These are phyloP conservation scores for Channa argus DNA, from an alignment of 2,113 vertebrate genomes.

Conservation along the genomic window DNA sequence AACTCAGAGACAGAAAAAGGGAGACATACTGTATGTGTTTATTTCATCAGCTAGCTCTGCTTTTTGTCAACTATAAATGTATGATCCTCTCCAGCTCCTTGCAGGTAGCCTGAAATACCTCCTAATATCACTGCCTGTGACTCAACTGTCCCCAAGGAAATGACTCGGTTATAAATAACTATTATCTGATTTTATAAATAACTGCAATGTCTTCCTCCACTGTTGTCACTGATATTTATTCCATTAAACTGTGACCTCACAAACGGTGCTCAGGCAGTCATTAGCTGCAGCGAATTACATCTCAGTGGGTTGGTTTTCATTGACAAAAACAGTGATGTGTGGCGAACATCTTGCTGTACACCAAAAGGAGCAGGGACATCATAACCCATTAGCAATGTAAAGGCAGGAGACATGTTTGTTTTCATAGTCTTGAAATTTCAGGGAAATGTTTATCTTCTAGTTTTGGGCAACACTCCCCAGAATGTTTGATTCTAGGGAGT, in stretches of 20 bases:
- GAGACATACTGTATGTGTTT: slow-evolving; percentile 58
- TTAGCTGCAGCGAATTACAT: slow-evolving; percentile 38
- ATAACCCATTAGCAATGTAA: slow-evolving; percentile 23
- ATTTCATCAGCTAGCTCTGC: slow-evolving; percentile 58
- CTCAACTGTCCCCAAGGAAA: slow-evolving; percentile 77
- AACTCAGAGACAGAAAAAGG: slow-evolving; percentile 31
- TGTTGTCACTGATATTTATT: slow-evolving; percentile 70
- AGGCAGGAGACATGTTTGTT: slow-evolving; percentile 29
- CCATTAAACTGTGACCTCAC: slow-evolving; percentile 65
- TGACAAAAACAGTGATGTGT: slow-evolving; percentile 44
- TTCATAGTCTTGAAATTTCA: slow-evolving; percentile 20
- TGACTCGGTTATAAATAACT: slow-evolving; percentile 75
- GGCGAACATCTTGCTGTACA: slow-evolving; percentile 6
- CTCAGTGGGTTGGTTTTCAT: slow-evolving; percentile 51
- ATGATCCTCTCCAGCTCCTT: slow-evolving; percentile 25
- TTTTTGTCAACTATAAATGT: slow-evolving; percentile 44
- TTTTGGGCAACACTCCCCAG: not conserved
- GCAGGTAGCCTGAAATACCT: slow-evolving; percentile 63
- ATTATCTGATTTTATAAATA: slow-evolving; percentile 79
- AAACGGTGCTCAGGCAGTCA: slow-evolving; percentile 53
- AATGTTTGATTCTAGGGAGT: too few relatives aligned
- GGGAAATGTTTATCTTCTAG: slow-evolving; percentile 17
- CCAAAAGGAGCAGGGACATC: not conserved
- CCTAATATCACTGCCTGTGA: slow-evolving; percentile 61
- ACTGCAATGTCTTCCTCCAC: slow-evolving; percentile 64